Percentiles rank a stretch among this genome's conserved stretches.
Evolutionary conservation across 2,797 vertebrate species (phyloP).

Genomic region (Propithecus deckenii): DNA sequence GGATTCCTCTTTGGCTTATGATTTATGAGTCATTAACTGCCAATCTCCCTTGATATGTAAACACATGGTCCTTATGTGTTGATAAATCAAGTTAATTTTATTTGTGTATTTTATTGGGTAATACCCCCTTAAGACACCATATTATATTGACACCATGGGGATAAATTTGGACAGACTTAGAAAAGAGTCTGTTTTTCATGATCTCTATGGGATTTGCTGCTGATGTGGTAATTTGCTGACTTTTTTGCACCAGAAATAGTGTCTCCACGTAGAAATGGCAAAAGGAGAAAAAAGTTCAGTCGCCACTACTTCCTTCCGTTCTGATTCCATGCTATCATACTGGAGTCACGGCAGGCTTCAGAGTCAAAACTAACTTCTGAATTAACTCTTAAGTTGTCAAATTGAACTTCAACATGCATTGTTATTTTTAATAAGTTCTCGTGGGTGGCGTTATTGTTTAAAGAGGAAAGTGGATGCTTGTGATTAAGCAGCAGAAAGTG

Average conservation of each 20-base stretch:
- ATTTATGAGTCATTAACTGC: slow-evolving; percentile 60
- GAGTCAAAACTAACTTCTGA: background rate
- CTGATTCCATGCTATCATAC: background rate
- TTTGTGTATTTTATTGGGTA: slow-evolving; percentile 45
- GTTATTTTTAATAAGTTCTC: background rate
- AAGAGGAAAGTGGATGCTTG: background rate
- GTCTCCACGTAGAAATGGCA: slow-evolving; percentile 22
- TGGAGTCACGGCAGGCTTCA: background rate
- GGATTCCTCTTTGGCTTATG: slow-evolving; percentile 35
- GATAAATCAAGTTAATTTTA: slow-evolving; percentile 66
- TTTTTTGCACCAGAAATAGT: slow-evolving; percentile 29
- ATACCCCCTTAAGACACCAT: slow-evolving; percentile 22
- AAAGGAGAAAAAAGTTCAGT: background rate
- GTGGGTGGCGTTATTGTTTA: background rate
- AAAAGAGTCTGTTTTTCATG: slow-evolving; percentile 44
- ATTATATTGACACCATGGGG: slow-evolving; percentile 48
- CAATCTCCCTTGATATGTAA: slow-evolving; percentile 45
- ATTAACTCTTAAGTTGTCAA: slow-evolving; percentile 15
- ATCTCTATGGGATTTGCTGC: slow-evolving; percentile 55
- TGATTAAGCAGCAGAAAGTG: no score
- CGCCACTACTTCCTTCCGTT: background rate
- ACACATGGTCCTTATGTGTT: slow-evolving; percentile 32
- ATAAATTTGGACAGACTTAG: slow-evolving; percentile 60
- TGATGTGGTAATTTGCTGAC: slow-evolving; percentile 54
- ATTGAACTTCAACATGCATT: background rate